Conservation (phyloP, 2,888 invertebrate species). For the Macrosiphum euphorbiae region DNA sequence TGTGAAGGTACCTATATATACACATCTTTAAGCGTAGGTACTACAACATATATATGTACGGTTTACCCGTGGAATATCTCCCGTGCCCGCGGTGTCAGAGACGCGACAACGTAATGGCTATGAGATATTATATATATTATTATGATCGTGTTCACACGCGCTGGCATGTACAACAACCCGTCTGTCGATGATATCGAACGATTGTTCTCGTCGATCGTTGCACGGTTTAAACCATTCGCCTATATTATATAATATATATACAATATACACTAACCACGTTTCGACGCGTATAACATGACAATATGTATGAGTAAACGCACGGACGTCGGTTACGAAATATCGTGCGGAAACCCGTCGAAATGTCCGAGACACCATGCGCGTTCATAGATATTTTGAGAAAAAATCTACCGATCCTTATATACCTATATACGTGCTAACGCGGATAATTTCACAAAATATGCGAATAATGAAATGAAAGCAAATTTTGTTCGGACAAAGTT, state of each 20-base stretch:
- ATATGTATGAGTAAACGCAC: neutral
- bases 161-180: neutral
- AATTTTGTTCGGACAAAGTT: conserved; percentile 31
- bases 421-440: neutral
- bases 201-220: conserved; percentile 2
- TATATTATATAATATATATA: neutral
- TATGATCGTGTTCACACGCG: neutral
- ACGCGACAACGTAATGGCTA: neutral
- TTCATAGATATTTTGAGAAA: conserved; percentile 12
- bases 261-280: neutral
- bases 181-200: neutral
- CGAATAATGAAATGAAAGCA: conserved; percentile 30
- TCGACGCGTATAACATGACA: conserved; percentile 13
- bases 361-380: neutral
- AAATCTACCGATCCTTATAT: neutral
- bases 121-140: neutral
- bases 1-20: neutral
- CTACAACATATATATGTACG: neutral
- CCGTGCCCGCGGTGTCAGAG: neutral
- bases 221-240: neutral
- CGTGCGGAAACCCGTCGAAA: conserved; percentile 13
- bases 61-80: neutral
- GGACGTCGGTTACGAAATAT: conserved; percentile 11
- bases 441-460: conserved; percentile 6
- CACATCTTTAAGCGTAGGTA: neutral